phyloP scores from a whole-genome alignment of 1,140 invertebrate species.

The Drosophila obscura region DNA sequence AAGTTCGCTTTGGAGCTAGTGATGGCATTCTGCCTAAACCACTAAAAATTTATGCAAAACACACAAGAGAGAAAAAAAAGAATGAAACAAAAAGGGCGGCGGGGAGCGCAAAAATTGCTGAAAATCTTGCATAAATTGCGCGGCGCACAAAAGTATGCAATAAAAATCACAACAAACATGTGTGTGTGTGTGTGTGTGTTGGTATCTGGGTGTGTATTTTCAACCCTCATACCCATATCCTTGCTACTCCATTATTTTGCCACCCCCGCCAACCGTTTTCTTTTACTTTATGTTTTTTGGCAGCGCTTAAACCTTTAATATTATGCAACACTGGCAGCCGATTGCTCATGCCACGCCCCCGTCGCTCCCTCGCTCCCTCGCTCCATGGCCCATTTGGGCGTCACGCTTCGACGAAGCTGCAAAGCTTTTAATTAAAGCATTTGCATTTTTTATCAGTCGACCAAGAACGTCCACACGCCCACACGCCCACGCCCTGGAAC shows the following conservation, averaged over 20 bases:
- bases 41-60: conserved; percentile 73
- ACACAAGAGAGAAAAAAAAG: conserved; percentile 15
- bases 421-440: conserved; percentile 81
- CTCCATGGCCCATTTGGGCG: conserved; percentile 24
- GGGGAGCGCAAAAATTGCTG: conserved; percentile 34
- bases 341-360: conserved; percentile 1
- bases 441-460: conserved; percentile 73
- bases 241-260: not conserved
- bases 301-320: conserved; percentile 48
- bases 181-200: conserved; percentile 23
- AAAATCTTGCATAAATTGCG: conserved; percentile 73
- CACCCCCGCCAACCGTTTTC: not conserved
- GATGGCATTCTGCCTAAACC: conserved; percentile 6
- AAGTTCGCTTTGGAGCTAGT: conserved; percentile 26
- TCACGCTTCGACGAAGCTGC: conserved; percentile 64
- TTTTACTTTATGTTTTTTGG: conserved; percentile 19
- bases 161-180: conserved; percentile 77
- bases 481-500: conserved; percentile 19
- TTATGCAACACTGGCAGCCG: conserved; percentile 43
- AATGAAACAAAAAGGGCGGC: conserved; percentile 4
- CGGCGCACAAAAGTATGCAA: conserved; percentile 67
- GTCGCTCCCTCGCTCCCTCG: not conserved
- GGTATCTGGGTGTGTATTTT: conserved; percentile 1
- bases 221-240: not conserved
- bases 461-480: conserved; percentile 6